Conservation (phyloP, 2,113 vertebrate species). For the Tenebrosternarchus preto region DNA sequence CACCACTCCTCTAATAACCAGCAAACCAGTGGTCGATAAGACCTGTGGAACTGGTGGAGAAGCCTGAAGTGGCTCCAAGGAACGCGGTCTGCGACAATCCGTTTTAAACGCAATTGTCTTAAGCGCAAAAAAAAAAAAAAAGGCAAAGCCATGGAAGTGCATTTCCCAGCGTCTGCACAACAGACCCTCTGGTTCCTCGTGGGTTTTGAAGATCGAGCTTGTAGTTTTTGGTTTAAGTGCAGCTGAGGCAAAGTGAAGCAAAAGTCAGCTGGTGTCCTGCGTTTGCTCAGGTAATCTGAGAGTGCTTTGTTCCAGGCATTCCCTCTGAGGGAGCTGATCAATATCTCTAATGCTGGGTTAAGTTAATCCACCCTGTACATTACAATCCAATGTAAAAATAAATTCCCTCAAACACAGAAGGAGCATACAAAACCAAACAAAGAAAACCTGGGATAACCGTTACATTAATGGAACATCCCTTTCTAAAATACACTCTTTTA, state of each 20-base stretch:
- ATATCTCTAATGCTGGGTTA: constrained; percentile 55
- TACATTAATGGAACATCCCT: constrained; percentile 1
- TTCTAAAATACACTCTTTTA: neutral
- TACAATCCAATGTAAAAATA: constrained; percentile 44
- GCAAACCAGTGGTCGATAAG: constrained; percentile 19
- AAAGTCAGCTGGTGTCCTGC: constrained; percentile 32
- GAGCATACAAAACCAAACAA: neutral
- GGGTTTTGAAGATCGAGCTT: neutral
- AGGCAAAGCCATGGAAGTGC: constrained; percentile 20
- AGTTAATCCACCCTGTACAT: constrained; percentile 47
- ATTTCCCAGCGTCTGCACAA: neutral
- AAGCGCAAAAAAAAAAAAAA: constrained; percentile 29
- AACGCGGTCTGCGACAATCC: neutral
- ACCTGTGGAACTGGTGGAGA: neutral
- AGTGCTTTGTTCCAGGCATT: constrained; percentile 19
- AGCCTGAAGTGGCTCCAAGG: constrained; percentile 24
- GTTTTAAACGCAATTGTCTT: constrained; percentile 2
- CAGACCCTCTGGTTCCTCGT: neutral
- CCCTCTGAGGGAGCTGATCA: constrained; percentile 41
- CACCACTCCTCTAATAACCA: constrained; percentile 30
- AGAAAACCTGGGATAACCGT: neutral
- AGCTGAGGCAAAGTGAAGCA: neutral
- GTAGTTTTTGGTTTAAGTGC: neutral
- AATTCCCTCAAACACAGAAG: constrained; percentile 13
- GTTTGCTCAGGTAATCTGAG: constrained; percentile 33